Evolutionary conservation across 2,888 invertebrate genomes (phyloP), one percentile per base, ranked within the genome.

Genomic region (Napeogenes sylphis): DNA sequence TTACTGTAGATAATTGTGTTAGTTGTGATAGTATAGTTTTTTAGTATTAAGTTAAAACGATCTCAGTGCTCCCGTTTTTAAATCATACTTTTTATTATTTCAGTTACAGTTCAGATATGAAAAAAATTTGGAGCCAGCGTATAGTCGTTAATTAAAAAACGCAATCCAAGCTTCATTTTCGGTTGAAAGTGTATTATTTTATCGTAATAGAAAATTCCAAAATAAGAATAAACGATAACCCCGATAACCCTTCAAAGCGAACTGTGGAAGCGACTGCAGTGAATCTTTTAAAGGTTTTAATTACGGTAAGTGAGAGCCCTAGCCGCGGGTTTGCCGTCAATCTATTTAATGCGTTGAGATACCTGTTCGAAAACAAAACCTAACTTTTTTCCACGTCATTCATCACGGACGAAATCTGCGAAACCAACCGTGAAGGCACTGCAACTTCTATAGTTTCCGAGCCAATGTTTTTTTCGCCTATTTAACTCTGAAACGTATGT

Each of bases 221-320:
- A 61, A 63, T 56, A 59, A 55, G 60, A 54, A 60, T 45, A 54
- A 60, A 54, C 56, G 56, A 56, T 38, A 59, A 63, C 33, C 57
- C 57, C 21, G 46, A 55, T 38, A 38, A 21, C 64, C 74, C 70
- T 73, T 72, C 68, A 77, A 78, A 81, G 73, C 74, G 75, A 78
- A 78, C 70, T 21, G 21, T 21, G 21, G 21, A 21, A 21, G 21
- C 21, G 21, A 21, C 73, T 77, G 77, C 78, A 71, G 72, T 75
- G 80, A 79, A 84, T 84, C 81, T 84, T 73, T 83, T 82, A 81
- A 83, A 83, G 83, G 82, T 84, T 84, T 87, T 89, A 89, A 89
- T 89, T 87, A 87, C 79, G 77, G 76, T 84, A 83, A 89, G 88
- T 88, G 85, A 76, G 70, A 68, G 74, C 71, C 69, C 61, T 66